Base-by-base conservation (phyloP, 2,113 vertebrate species). In the Scophthalmus maximus region DNA sequence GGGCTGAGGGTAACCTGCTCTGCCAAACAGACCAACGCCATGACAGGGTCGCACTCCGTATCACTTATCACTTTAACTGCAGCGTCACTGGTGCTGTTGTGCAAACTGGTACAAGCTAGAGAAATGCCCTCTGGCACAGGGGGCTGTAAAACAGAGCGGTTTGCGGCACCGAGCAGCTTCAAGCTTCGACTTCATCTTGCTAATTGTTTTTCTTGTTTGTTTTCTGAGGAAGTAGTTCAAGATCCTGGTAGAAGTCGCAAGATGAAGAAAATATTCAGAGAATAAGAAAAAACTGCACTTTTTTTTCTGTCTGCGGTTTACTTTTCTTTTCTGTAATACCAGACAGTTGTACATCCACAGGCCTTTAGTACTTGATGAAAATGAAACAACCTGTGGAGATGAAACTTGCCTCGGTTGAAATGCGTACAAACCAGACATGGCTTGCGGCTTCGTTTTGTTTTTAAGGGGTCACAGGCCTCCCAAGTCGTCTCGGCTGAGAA, bases 21-120 rank as follows among this genome's bases (percentile, higher is more conserved):
- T 46, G 73, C 38, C 65, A 71, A 64, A 58, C 71, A 70, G 58
- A 62, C 68, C 52, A 58, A 61, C 81, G 72, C 47, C 57, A 46
- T 44, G 26, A 73, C 75, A 68, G 67, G 69, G 62, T 77, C 36
- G 27, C 59, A 65, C 73, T 77, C 42, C 4, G 29, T 81, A 46
- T 76, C 77, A 70, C 83, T 80, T 78, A 65, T 82, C 89, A 64
- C 76, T 81, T 69, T 76, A 79, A 79, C 64, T 62, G 74, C 63
- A 6, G 29, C 47, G 1, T 83, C 59, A 73, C 8, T 66, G 46
- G 42, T 75, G 63, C 64, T 71, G 67, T 80, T 60, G 32, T 69
- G 68, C 23, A 60, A 73, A 60, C 68, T 68, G 46, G 68, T 59
- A 51, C 25, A 22, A 81, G 51, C 63, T 23, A 44, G 27, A 69